These are phyloP conservation scores for Drosophila ogumai DNA, from an alignment of 1,140 invertebrate genomes.

Conservation along the genomic window DNA sequence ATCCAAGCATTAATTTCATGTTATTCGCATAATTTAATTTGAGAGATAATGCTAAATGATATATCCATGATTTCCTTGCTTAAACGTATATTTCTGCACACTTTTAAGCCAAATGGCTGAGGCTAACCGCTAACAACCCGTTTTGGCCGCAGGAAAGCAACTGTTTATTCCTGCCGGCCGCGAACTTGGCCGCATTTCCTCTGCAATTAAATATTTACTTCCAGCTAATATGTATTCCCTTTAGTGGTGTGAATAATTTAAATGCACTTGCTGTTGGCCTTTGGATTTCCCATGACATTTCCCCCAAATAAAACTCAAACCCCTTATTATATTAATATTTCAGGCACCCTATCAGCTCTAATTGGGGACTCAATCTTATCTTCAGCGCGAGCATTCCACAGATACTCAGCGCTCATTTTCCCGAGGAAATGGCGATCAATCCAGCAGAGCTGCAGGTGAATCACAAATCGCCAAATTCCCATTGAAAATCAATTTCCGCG, in stretches of 20 bases:
- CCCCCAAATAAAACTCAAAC: not conserved
- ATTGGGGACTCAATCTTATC: conserved; percentile 40
- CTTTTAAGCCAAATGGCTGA: not conserved
- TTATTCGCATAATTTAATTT: conserved; percentile 28
- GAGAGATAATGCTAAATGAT: conserved; percentile 37
- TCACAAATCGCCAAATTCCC: conserved; percentile 32
- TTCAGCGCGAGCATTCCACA: not conserved
- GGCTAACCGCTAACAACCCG: conserved; percentile 3
- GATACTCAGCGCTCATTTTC: conserved; percentile 19
- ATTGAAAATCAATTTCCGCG: conserved; percentile 42
- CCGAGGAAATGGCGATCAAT: conserved; percentile 13
- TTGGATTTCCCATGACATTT: conserved; percentile 28
- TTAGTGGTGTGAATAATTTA: conserved; percentile 12
- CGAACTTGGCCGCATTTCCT: not conserved
- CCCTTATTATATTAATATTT: conserved; percentile 6
- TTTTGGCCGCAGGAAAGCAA: not conserved
- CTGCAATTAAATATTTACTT: conserved; percentile 8
- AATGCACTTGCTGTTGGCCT: conserved; percentile 3
- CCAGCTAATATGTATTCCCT: not conserved
- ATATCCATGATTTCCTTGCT: conserved; percentile 10
- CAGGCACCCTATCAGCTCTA: conserved; percentile 23
- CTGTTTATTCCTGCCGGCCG: conserved; percentile 3
- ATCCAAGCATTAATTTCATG: conserved; percentile 13
- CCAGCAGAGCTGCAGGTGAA: conserved; percentile 8
- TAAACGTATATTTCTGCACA: conserved; percentile 4